Percentiles rank a stretch among this genome's conserved stretches.
phyloP scores from a whole-genome alignment of 1,140 invertebrate species.

The Steinernema feltiae region DNA sequence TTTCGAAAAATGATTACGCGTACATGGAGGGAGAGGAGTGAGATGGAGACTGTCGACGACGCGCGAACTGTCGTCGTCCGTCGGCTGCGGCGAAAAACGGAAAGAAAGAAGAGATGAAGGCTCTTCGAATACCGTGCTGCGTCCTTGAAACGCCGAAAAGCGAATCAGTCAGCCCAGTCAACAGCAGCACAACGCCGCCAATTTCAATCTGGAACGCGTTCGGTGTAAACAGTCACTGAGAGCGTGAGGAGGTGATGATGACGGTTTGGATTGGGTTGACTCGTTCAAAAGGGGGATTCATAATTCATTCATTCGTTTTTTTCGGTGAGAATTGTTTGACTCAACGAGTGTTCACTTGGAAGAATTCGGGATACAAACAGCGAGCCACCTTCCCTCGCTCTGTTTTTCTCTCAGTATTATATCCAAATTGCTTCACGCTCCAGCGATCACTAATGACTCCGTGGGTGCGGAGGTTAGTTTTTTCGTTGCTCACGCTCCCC shows the following conservation, averaged over 20 bases:
- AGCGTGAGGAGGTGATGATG: not conserved
- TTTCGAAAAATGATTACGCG: not conserved
- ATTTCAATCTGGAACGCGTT: conserved; percentile 1
- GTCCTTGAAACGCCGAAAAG: conserved; percentile 13
- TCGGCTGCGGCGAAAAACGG: not conserved
- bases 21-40: not conserved
- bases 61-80: conserved; percentile 3
- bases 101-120: conserved; percentile 2
- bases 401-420: not conserved
- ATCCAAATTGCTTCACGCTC: not conserved
- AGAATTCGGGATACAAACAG: not conserved
- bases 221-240: not conserved
- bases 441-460: not conserved
- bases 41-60: not conserved
- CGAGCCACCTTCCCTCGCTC: not conserved
- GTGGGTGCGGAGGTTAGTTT: not conserved
- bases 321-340: not conserved
- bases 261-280: not conserved
- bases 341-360: no score
- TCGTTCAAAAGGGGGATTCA: no score
- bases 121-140: conserved; percentile 6
- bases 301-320: not conserved
- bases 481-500: not conserved
- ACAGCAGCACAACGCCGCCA: not conserved
- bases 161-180: conserved; percentile 8